Conservation (phyloP, 30 jellyfish, hydroid and myxozoan species). For the Chrysaora quinquecirrha region DNA sequence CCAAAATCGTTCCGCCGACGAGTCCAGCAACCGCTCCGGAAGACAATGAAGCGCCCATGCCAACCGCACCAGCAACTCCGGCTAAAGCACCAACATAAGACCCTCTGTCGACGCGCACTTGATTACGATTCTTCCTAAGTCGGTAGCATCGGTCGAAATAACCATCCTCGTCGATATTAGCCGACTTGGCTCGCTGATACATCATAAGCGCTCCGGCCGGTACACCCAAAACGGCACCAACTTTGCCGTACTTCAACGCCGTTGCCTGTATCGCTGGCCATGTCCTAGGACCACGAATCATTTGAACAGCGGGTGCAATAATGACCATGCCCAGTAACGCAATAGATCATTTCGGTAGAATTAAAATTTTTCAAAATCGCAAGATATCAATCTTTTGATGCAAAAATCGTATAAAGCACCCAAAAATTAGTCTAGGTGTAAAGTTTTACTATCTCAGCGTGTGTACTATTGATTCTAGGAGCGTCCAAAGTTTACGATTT, state of each 20-base stretch:
- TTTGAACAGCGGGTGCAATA: constrained; percentile 79
- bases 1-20: constrained; percentile 61
- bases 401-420: no score
- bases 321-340: constrained; percentile 73
- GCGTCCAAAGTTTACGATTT: no score
- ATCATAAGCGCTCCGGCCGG: constrained; percentile 77
- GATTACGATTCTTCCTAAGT: constrained; percentile 73
- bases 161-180: constrained; percentile 45
- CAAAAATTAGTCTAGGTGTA: no score
- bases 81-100: constrained; percentile 58
- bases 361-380: no score
- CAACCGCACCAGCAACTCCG: constrained; percentile 61
- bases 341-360: no score
- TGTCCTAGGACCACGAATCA: constrained; percentile 68
- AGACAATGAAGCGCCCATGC: constrained; percentile 67
- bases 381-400: no score
- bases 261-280: constrained; percentile 58
- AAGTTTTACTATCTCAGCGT: no score
- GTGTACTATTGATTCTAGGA: no score
- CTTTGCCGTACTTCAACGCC: constrained; percentile 66
- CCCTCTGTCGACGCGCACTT: constrained; percentile 71
- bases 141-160: constrained; percentile 75
- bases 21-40: constrained; percentile 75
- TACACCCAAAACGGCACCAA: constrained; percentile 79
- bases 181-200: constrained; percentile 50